These are phyloP conservation scores for Pogoniulus pusillus DNA, from an alignment of 2,797 vertebrate genomes.

Conservation along the genomic window DNA sequence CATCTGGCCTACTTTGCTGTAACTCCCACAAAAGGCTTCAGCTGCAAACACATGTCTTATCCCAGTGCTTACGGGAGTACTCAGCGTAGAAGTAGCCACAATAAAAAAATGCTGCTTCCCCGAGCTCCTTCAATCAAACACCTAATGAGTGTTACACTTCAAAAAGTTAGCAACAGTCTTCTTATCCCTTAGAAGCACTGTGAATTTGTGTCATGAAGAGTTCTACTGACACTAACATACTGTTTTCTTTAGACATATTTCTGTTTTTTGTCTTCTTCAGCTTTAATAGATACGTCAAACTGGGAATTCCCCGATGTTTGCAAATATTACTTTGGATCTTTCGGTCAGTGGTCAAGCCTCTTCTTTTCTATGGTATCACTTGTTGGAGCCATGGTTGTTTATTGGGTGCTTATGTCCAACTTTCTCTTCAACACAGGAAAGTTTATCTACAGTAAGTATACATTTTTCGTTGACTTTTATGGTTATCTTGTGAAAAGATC, in stretches of 20 bases:
- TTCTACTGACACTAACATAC: background rate
- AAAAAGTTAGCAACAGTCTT: background rate
- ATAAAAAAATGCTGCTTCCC: background rate
- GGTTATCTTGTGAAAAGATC: background rate
- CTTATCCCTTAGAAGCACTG: background rate
- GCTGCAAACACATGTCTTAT: background rate
- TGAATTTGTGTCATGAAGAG: background rate
- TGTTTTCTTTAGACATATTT: background rate
- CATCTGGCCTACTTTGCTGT: background rate
- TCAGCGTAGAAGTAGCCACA: background rate
- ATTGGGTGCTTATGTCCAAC: conserved; percentile 99
- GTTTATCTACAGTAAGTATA: conserved; percentile 93
- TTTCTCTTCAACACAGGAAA: conserved; percentile 94
- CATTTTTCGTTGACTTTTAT: background rate
- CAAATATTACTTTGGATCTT: conserved; percentile 90
- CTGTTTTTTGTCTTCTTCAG: conserved; percentile 66
- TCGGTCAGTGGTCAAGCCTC: conserved; percentile 93
- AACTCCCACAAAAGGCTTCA: background rate
- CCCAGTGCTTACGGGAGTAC: background rate
- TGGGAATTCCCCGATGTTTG: conserved; percentile 98
- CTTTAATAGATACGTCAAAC: conserved; percentile 82
- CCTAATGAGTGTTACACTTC: background rate
- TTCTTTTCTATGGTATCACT: conserved; percentile 94
- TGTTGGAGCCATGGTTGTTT: conserved; percentile 95
- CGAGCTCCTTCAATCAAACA: background rate